A percentile compares a stretch with the other conserved stretches of the same genome.
Conservation (phyloP, 2,888 invertebrate species). For the Gonocerus acuteangulatus region DNA sequence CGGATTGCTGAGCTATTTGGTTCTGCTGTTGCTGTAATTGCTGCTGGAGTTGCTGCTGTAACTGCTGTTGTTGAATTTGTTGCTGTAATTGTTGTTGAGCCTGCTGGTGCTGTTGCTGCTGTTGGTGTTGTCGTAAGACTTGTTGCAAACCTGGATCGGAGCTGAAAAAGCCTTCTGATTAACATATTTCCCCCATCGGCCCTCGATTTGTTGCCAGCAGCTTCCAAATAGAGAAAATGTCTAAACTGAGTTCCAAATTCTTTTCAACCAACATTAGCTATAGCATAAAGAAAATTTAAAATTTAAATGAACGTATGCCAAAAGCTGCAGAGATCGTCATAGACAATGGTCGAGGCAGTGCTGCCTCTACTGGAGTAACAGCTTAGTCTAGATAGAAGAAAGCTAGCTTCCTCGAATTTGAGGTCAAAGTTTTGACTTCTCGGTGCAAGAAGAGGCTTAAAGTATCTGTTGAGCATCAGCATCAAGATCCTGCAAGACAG, state of each 20-base stretch:
- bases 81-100: neutral
- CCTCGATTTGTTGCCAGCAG: neutral
- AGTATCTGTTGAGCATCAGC: no score
- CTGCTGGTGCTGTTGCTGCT: conserved; percentile 12
- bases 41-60: conserved; percentile 1
- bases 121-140: neutral
- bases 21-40: conserved; percentile 13
- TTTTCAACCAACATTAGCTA: neutral
- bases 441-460: no score
- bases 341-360: no score
- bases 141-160: conserved; percentile 2
- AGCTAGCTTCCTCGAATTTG: no score
- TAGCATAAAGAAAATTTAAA: neutral
- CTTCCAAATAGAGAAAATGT: neutral
- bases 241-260: neutral
- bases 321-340: no score
- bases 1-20: conserved; percentile 11
- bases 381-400: no score
- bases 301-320: no score
- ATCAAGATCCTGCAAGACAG: no score
- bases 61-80: conserved; percentile 1
- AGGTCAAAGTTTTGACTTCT: no score
- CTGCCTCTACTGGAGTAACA: no score
- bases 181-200: neutral
- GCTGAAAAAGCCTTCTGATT: conserved; percentile 11